A percentile compares a stretch with the other conserved stretches of the same genome.
phyloP scores from a whole-genome alignment of 2,113 vertebrate species.

The Scomber scombrus region DNA sequence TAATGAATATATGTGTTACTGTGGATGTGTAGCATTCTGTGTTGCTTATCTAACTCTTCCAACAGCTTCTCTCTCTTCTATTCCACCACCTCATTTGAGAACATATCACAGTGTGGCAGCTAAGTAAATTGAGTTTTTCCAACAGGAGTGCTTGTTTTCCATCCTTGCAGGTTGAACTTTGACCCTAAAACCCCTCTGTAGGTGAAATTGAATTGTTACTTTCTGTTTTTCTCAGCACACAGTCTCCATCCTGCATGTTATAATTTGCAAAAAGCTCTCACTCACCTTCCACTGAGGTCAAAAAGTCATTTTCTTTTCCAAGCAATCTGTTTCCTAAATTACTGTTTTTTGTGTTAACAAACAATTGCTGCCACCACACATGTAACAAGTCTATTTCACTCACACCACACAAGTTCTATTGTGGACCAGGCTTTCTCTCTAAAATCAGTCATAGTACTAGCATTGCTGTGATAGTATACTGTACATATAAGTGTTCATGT shows the following conservation, averaged over 20 bases:
- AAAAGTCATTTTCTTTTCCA: conserved; percentile 11
- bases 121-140: conserved; percentile 64
- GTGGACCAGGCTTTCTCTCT: neutral
- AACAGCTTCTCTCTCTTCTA: neutral
- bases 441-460: neutral
- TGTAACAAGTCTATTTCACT: neutral
- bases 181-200: conserved; percentile 13
- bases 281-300: conserved; percentile 42
- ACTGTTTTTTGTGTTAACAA: neutral
- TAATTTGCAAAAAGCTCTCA: conserved; percentile 41
- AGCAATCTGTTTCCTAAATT: conserved; percentile 21
- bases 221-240: conserved; percentile 38
- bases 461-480: neutral
- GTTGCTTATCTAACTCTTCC: neutral
- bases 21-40: neutral
- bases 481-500: too few species aligned
- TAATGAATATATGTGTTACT: neutral
- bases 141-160: conserved; percentile 49
- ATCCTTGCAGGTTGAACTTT: conserved; percentile 48
- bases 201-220: conserved; percentile 54
- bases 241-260: conserved; percentile 22
- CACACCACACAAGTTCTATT: neutral
- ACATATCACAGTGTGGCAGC: conserved; percentile 28
- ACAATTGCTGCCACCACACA: neutral
- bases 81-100: conserved; percentile 22